phyloP scores from a whole-genome alignment of 37 sponge, comb jelly and placozoan genomes.

The Hormiphora californensis region DNA sequence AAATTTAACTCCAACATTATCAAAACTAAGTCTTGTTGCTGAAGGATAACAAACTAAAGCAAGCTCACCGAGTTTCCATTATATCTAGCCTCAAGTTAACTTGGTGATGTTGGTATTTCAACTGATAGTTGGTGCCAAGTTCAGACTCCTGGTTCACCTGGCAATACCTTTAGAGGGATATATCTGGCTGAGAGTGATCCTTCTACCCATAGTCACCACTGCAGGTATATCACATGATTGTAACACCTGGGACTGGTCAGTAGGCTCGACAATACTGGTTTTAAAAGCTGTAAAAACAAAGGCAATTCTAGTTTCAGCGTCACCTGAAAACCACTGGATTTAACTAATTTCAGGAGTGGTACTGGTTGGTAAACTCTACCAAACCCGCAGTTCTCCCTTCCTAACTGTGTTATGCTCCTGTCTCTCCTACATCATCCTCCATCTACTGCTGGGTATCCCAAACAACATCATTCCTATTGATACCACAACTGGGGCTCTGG shows the following conservation, averaged over 20 bases:
- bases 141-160: not conserved
- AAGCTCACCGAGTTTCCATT: not conserved
- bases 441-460: not conserved
- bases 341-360: not conserved
- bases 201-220: not conserved
- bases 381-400: not conserved
- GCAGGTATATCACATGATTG: too few species aligned
- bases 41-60: not conserved
- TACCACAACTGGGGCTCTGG: not conserved
- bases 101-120: not conserved
- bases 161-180: not conserved
- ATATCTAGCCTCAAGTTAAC: not conserved
- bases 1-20: too few species aligned
- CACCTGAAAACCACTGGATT: not conserved
- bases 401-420: not conserved
- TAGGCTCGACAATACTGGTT: too few species aligned
- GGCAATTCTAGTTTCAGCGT: not conserved
- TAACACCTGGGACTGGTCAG: too few species aligned
- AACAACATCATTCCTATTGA: not conserved
- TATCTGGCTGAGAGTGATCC: not conserved
- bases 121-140: not conserved
- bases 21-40: too few species aligned
- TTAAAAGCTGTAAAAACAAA: too few species aligned
- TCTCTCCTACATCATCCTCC: not conserved
- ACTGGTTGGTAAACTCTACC: not conserved